Evolutionary conservation across 2,888 invertebrate genomes (phyloP), one percentile per base, ranked within the genome.

Genomic region (Hecatera dysodea): DNA sequence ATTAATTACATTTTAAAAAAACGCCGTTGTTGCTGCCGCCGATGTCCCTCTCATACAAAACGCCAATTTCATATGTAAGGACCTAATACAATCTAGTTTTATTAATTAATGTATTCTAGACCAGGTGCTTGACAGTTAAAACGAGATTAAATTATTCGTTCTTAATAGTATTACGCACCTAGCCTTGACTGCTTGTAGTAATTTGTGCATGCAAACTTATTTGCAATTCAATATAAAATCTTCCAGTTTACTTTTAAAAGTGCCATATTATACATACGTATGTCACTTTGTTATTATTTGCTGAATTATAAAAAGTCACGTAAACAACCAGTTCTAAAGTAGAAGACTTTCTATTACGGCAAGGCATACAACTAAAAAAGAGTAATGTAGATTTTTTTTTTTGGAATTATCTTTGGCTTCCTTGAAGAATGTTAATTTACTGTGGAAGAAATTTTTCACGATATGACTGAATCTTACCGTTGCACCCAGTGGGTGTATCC

Each of bases 31-130:
- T n/a, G n/a, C n/a, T n/a, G n/a, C n/a, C n/a, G n/a, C n/a, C n/a
- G n/a, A n/a, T n/a, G n/a, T n/a, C n/a, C n/a, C n/a, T n/a, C n/a
- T n/a, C n/a, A n/a, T n/a, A n/a, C n/a, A n/a, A n/a, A n/a, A n/a
- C n/a, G n/a, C n/a, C n/a, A n/a, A n/a, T n/a, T n/a, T n/a, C n/a
- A n/a, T n/a, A n/a, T n/a, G n/a, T n/a, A n/a, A n/a, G n/a, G n/a
- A n/a, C n/a, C n/a, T n/a, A n/a, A n/a, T 48, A 33, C n/a, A 46
- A 33, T 42, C n/a, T 50, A 36, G 27, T 44, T 66, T 29, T 12
- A 65, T 55, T 46, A 0, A 29, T 72, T 24, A 29, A 4, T 24
- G 1, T 44, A 52, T 60, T 71, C 11, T 42, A 36, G n/a, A 52
- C 19, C 8, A 36, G 15, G 4, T 9, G 17, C 19, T 17, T 22